Percentiles rank a stretch among this genome's conserved stretches.
Evolutionary conservation across 2,113 vertebrate species (phyloP).

Genomic region (Pluvialis apricaria): DNA sequence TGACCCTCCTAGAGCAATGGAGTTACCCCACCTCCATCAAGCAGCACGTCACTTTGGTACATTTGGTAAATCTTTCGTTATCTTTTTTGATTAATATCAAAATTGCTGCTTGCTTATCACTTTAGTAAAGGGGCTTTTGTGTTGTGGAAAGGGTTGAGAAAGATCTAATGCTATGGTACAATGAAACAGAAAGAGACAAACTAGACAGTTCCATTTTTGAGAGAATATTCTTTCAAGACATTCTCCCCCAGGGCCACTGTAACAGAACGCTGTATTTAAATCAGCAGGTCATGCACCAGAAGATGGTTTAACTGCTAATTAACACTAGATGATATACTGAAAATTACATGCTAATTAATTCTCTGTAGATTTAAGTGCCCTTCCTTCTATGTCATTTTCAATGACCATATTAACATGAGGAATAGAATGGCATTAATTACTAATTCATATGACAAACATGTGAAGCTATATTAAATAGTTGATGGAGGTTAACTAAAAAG

Average conservation of each 20-base stretch:
- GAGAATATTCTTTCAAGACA: slow-evolving; percentile 44
- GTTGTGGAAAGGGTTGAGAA: background rate
- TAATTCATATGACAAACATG: slow-evolving; percentile 46
- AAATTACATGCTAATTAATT: slow-evolving; percentile 74
- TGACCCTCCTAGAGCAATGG: background rate
- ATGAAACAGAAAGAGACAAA: background rate
- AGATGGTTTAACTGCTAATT: slow-evolving; percentile 68
- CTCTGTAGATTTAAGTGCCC: slow-evolving; percentile 41
- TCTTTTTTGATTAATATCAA: background rate
- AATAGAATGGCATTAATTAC: slow-evolving; percentile 46
- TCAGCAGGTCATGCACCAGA: slow-evolving; percentile 59
- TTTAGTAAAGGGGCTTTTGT: background rate
- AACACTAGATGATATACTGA: slow-evolving; percentile 63
- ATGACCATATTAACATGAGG: slow-evolving; percentile 53
- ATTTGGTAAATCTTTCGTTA: background rate
- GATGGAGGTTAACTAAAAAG: slow-evolving; percentile 30
- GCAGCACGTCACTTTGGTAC: background rate
- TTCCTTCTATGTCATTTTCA: slow-evolving; percentile 60
- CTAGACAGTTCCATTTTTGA: background rate
- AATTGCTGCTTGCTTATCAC: background rate
- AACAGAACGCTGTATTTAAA: slow-evolving; percentile 61
- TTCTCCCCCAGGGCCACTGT: slow-evolving; percentile 8
- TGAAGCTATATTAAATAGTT: background rate
- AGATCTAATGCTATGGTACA: background rate
- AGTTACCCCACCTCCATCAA: background rate